Conservation (phyloP, 2,113 vertebrate genomes). For the Zosterops hypoxanthus region DNA sequence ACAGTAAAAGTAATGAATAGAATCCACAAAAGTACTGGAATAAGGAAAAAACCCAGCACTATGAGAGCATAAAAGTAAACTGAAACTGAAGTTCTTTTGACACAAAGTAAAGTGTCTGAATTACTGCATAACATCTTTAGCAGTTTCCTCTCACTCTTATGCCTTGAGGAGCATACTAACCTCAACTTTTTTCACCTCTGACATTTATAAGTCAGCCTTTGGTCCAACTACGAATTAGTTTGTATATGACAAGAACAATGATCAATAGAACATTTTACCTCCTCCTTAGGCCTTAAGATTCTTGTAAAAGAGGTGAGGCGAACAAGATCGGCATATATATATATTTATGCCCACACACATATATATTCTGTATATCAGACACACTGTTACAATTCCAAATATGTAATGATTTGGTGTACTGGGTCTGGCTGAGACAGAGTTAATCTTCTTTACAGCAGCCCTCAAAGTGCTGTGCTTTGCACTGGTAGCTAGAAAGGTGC, state of each 20-base stretch:
- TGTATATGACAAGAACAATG: not conserved
- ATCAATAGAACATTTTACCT: not conserved
- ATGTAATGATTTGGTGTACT: not conserved
- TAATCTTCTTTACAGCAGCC: not conserved
- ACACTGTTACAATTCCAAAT: not conserved
- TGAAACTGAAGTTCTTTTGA: not conserved
- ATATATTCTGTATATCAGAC: fast-evolving
- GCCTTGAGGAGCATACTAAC: not conserved
- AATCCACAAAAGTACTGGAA: not conserved
- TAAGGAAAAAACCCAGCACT: not conserved
- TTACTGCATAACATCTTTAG: not conserved
- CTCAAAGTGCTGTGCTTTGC: not conserved
- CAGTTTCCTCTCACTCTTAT: not conserved
- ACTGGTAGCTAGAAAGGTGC: not conserved
- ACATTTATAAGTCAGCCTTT: not conserved
- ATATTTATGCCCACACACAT: not conserved
- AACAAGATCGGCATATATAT: not conserved
- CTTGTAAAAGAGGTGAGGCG: not conserved
- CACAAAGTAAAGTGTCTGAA: not conserved
- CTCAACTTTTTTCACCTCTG: not conserved
- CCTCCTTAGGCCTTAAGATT: not conserved
- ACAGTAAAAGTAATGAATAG: not conserved
- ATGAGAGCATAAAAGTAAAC: not conserved
- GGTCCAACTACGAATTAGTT: not conserved
- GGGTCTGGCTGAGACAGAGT: not conserved